Conservation (phyloP, 2,797 vertebrate species). For the Coregonus suidteri region DNA sequence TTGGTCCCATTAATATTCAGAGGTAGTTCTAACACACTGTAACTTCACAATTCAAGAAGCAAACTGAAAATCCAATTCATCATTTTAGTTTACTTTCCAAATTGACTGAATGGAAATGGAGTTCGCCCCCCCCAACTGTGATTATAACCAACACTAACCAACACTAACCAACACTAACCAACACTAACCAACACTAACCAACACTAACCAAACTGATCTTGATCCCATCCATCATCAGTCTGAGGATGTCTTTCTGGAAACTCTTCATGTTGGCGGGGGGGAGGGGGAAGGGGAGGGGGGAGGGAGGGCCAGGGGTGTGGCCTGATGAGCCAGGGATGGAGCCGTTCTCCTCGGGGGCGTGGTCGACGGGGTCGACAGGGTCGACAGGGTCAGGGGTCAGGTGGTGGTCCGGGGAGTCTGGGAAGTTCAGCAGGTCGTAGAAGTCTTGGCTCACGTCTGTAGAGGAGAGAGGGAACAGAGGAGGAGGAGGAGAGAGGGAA, state of each 20-base stretch:
- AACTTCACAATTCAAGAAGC: too few relatives aligned
- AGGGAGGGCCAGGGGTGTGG: slow-evolving; percentile 60
- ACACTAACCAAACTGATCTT: slow-evolving; percentile 85
- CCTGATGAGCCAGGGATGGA: slow-evolving; percentile 65
- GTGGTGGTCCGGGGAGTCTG: slow-evolving; percentile 81
- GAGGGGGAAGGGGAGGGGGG: slow-evolving; percentile 68
- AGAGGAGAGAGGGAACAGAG: slow-evolving; percentile 20
- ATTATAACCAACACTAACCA: too few relatives aligned
- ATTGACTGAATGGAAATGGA: too few relatives aligned
- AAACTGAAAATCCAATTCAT: too few relatives aligned
- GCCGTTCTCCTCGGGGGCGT: slow-evolving; percentile 74
- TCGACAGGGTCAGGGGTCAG: slow-evolving; percentile 71
- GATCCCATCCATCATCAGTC: slow-evolving; percentile 90
- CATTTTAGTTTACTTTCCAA: too few relatives aligned
- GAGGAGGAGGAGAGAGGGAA: neutral
- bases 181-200: slow-evolving; percentile 77
- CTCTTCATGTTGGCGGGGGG: slow-evolving; percentile 78
- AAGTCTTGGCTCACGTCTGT: slow-evolving; percentile 85
- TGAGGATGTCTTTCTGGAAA: slow-evolving; percentile 90
- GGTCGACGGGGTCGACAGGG: slow-evolving; percentile 73
- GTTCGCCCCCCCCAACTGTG: too few relatives aligned
- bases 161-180: neutral
- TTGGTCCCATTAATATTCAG: too few relatives aligned
- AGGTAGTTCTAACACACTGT: too few relatives aligned
- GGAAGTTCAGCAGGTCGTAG: slow-evolving; percentile 85